Evolutionary conservation across 2,888 invertebrate genomes (phyloP).

Genomic region (Cepaea hortensis): DNA sequence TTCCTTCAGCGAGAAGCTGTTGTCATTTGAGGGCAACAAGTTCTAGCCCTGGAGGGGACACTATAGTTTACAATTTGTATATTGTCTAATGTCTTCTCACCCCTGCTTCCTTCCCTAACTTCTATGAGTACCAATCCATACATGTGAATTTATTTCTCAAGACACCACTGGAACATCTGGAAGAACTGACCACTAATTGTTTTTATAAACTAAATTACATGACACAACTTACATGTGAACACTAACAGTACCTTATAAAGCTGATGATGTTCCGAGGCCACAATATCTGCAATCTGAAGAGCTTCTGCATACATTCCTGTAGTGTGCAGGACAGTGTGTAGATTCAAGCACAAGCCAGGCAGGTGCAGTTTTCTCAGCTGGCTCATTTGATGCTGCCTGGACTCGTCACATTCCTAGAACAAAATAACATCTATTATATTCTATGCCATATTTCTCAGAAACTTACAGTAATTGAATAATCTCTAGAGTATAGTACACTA

Average conservation of each 20-base stretch:
- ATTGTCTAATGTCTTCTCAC: too few species aligned
- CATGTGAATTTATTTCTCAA: too few species aligned
- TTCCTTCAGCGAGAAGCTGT: too few species aligned
- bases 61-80: too few species aligned
- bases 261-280: constrained; percentile 87
- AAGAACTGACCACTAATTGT: too few species aligned
- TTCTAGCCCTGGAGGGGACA: too few species aligned
- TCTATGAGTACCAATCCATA: too few species aligned
- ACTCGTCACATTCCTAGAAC: constrained; percentile 65
- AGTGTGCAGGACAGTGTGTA: constrained; percentile 87
- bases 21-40: too few species aligned
- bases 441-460: not conserved
- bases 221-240: not conserved
- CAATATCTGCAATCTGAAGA: constrained; percentile 85
- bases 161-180: too few species aligned
- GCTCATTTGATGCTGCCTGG: constrained; percentile 83
- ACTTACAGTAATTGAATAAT: not conserved
- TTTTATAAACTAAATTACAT: too few species aligned
- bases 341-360: constrained; percentile 87
- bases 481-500: too few species aligned
- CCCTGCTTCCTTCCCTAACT: too few species aligned
- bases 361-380: constrained; percentile 88
- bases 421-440: not conserved
- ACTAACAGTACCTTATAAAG: constrained; percentile 82
- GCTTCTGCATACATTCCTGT: constrained; percentile 87